These are phyloP conservation scores for Acrobasis suavella DNA, from an alignment of 2,888 invertebrate species.

Conservation along the genomic window DNA sequence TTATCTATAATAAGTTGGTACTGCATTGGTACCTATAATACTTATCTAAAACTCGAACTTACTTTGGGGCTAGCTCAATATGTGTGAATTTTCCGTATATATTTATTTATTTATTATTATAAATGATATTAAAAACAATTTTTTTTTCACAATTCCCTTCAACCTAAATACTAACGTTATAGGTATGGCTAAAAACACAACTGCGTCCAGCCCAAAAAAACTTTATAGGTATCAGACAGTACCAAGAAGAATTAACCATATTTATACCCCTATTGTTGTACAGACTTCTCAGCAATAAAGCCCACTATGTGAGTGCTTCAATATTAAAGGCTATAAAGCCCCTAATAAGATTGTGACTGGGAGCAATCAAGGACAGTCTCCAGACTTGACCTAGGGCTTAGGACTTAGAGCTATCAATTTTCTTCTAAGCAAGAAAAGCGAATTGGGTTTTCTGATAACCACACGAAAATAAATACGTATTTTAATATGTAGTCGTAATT, in stretches of 20 bases:
- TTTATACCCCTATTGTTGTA: neutral
- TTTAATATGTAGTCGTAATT: neutral
- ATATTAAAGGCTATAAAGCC: constrained; percentile 23
- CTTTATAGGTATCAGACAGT: neutral
- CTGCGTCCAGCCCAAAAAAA: too few relatives aligned
- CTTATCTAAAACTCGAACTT: too few relatives aligned
- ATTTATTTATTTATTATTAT: too few relatives aligned
- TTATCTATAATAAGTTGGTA: too few relatives aligned
- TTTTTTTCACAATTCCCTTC: too few relatives aligned
- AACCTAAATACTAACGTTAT: too few relatives aligned
- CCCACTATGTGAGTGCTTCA: constrained; percentile 6
- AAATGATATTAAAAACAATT: too few relatives aligned
- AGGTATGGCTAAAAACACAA: too few relatives aligned
- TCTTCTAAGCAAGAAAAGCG: constrained; percentile 22
- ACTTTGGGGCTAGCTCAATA: too few relatives aligned
- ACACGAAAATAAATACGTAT: neutral
- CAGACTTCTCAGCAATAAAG: neutral
- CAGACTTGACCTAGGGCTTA: neutral
- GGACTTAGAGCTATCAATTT: neutral
- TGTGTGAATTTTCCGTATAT: too few relatives aligned
- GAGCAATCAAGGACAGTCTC: constrained; percentile 2
- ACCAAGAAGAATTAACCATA: neutral
- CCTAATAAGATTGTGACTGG: constrained; percentile 24
- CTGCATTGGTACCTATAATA: too few relatives aligned
- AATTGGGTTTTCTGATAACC: neutral